These are phyloP conservation scores for Thera obeliscata DNA, from an alignment of 2,888 invertebrate genomes.

Conservation along the genomic window DNA sequence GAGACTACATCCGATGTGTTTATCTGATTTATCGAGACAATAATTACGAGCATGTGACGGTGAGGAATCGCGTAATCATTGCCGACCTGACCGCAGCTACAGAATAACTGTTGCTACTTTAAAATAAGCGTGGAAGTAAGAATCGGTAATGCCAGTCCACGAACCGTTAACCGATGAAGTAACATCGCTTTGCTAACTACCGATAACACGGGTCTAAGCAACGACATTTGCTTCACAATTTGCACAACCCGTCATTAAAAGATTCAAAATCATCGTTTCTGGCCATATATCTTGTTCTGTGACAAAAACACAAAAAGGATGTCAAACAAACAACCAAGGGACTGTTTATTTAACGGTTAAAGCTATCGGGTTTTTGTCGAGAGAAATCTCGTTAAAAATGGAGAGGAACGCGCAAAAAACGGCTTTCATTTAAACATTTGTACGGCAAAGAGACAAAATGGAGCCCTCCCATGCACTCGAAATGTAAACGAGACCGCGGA, in stretches of 20 bases:
- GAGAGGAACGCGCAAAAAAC: slow-evolving; percentile 68
- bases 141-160: slow-evolving; percentile 52
- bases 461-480: slow-evolving; percentile 61
- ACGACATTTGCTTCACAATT: slow-evolving; percentile 13
- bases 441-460: slow-evolving; percentile 65
- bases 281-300: slow-evolving; percentile 10
- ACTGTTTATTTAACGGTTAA: slow-evolving; percentile 73
- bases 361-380: slow-evolving; percentile 65
- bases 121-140: slow-evolving; percentile 48
- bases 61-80: slow-evolving; percentile 61
- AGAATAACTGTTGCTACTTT: neutral
- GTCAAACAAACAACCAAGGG: slow-evolving; percentile 55
- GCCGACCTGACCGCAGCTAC: slow-evolving; percentile 42
- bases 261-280: slow-evolving; percentile 17
- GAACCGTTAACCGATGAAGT: slow-evolving; percentile 55
- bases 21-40: slow-evolving; percentile 68
- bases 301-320: slow-evolving; percentile 48
- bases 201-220: slow-evolving; percentile 57
- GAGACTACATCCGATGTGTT: slow-evolving; percentile 53
- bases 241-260: slow-evolving; percentile 24
- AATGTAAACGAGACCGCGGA: slow-evolving; percentile 69
- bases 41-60: slow-evolving; percentile 67
- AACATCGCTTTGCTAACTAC: slow-evolving; percentile 58
- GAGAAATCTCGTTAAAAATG: slow-evolving; percentile 70
- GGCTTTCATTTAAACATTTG: slow-evolving; percentile 71